Percentiles rank a stretch among this genome's conserved stretches.
Conservation (phyloP, 2,113 vertebrate species). For the Phyllopteryx taeniolatus region DNA sequence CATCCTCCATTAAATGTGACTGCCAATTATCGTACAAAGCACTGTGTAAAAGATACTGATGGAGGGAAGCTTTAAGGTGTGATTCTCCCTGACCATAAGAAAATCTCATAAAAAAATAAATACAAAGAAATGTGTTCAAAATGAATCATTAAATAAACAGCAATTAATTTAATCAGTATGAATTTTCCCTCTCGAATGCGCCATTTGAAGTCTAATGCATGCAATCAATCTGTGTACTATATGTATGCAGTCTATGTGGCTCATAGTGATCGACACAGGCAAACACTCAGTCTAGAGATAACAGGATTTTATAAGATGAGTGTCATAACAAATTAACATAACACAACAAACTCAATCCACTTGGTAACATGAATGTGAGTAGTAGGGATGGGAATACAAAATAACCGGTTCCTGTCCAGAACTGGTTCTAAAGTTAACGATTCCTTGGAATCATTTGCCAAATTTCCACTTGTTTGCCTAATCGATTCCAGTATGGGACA, state of each 20-base stretch:
- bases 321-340: too few relatives aligned
- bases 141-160: constrained; percentile 29
- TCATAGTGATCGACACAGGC: background rate
- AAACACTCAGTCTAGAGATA: too few relatives aligned
- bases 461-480: too few relatives aligned
- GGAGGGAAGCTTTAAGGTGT: constrained; percentile 2
- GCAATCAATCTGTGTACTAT: background rate
- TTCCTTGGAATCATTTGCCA: too few relatives aligned
- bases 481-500: too few relatives aligned
- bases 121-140: background rate
- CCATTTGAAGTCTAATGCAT: background rate
- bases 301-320: too few relatives aligned
- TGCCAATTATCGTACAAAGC: constrained; percentile 30
- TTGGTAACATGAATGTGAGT: too few relatives aligned
- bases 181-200: constrained; percentile 17
- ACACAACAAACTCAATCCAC: too few relatives aligned
- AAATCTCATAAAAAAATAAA: background rate
- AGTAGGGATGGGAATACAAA: too few relatives aligned
- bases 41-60: constrained; percentile 1
- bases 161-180: constrained; percentile 44
- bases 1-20: constrained; percentile 43
- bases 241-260: background rate
- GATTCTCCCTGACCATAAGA: background rate
- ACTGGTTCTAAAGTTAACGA: too few relatives aligned
- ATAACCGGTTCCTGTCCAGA: too few relatives aligned